These are phyloP conservation scores for Corythornis cristatus DNA, from an alignment of 2,113 vertebrate species.

Conservation along the genomic window DNA sequence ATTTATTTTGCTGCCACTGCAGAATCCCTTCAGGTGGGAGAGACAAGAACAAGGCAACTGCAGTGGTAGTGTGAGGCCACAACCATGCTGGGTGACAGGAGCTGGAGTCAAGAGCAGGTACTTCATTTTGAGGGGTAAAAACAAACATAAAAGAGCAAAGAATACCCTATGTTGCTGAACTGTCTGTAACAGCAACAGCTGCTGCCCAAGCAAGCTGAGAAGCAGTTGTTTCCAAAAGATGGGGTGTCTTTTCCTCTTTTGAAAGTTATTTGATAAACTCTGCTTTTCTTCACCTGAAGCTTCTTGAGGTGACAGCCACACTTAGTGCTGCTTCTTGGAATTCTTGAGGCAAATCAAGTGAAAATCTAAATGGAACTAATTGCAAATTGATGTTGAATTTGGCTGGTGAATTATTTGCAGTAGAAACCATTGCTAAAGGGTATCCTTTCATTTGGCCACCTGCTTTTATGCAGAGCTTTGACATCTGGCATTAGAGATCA, in stretches of 20 bases:
- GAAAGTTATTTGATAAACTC: neutral
- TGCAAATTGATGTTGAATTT: neutral
- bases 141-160: neutral
- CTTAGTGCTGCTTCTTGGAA: neutral
- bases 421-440: neutral
- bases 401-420: neutral
- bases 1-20: neutral
- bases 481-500: neutral
- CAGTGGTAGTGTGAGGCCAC: neutral
- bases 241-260: neutral
- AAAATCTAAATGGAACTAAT: neutral
- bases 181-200: neutral
- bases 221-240: neutral
- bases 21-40: neutral
- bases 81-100: rapidly evolving
- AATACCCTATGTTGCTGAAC: neutral
- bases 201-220: neutral
- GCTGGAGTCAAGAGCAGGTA: neutral
- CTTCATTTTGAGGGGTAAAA: neutral
- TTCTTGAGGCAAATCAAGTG: neutral
- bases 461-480: neutral
- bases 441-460: neutral
- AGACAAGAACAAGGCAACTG: neutral
- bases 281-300: neutral
- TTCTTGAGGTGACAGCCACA: neutral